Percentiles rank a stretch among this genome's conserved stretches.
Conservation (phyloP, 2,888 invertebrate genomes). For the Ctena decussata region DNA sequence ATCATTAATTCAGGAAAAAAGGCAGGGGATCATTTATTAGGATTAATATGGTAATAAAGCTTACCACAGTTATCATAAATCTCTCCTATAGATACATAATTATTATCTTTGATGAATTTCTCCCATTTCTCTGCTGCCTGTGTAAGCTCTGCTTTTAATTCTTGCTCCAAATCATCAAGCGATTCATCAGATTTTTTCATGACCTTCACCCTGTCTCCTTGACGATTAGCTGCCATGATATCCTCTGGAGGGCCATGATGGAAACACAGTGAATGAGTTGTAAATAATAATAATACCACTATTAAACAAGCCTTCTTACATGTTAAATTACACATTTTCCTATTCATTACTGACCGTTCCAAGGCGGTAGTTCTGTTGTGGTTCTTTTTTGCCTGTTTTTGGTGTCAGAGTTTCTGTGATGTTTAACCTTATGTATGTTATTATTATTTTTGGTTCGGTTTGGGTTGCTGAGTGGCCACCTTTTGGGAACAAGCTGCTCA, state of each 20-base stretch:
- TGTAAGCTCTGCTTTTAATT: conserved; percentile 47
- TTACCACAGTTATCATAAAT: conserved; percentile 78
- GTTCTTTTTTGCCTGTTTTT: too few relatives aligned
- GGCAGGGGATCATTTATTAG: too few relatives aligned
- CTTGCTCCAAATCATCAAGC: conserved; percentile 56
- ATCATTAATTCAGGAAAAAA: too few relatives aligned
- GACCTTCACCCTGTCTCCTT: conserved; percentile 15
- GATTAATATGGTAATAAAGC: too few relatives aligned
- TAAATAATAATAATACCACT: conserved; percentile 17
- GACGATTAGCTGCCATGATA: conserved; percentile 62
- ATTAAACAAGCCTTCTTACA: conserved; percentile 48
- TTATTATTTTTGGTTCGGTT: too few relatives aligned
- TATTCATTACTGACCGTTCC: too few relatives aligned
- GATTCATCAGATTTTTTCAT: conserved; percentile 1
- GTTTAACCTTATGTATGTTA: too few relatives aligned
- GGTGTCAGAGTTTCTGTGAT: too few relatives aligned
- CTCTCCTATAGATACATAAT: conserved; percentile 75
- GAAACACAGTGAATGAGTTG: conserved; percentile 53
- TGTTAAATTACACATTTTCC: conserved; percentile 57
- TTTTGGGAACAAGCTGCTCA: too few relatives aligned
- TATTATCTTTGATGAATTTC: conserved; percentile 69
- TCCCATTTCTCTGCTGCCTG: conserved; percentile 69
- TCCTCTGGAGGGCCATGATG: conserved; percentile 69
- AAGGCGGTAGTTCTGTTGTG: too few relatives aligned
- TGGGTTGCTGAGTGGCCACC: too few relatives aligned